Evolutionary conservation across 2,888 invertebrate species (phyloP).

Genomic region (Diarsia brunnea): DNA sequence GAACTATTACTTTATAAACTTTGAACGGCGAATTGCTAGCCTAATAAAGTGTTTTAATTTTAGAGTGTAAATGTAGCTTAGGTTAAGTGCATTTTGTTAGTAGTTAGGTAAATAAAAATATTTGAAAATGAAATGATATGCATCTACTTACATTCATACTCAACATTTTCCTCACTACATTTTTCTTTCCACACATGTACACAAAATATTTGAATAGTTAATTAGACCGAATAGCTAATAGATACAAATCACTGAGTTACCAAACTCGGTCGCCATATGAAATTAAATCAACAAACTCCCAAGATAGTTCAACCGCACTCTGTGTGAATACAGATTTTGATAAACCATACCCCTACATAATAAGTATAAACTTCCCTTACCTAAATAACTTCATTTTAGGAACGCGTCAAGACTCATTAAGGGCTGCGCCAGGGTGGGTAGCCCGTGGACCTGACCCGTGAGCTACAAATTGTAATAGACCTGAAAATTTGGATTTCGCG

Average conservation of each 20-base stretch:
- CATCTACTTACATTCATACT: too few relatives aligned
- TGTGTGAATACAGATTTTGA: neutral
- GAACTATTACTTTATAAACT: too few relatives aligned
- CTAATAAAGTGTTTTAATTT: too few relatives aligned
- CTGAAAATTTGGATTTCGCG: too few relatives aligned
- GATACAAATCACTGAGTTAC: neutral
- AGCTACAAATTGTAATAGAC: too few relatives aligned
- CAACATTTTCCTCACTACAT: too few relatives aligned
- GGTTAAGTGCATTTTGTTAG: too few relatives aligned
- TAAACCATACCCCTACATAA: neutral
- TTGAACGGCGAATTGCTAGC: too few relatives aligned
- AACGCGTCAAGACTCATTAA: neutral
- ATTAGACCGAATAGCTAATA: neutral
- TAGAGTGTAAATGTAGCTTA: too few relatives aligned
- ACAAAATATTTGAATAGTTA: neutral
- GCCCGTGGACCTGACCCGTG: neutral
- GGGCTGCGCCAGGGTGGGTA: too few relatives aligned
- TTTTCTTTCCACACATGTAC: neutral
- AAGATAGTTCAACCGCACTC: neutral
- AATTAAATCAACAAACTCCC: neutral
- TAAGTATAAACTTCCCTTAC: neutral
- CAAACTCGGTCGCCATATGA: neutral
- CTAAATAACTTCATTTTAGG: neutral
- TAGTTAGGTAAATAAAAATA: too few relatives aligned
- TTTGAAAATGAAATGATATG: too few relatives aligned